Conservation (phyloP, 2,888 invertebrate genomes). For the Baccha elongata region DNA sequence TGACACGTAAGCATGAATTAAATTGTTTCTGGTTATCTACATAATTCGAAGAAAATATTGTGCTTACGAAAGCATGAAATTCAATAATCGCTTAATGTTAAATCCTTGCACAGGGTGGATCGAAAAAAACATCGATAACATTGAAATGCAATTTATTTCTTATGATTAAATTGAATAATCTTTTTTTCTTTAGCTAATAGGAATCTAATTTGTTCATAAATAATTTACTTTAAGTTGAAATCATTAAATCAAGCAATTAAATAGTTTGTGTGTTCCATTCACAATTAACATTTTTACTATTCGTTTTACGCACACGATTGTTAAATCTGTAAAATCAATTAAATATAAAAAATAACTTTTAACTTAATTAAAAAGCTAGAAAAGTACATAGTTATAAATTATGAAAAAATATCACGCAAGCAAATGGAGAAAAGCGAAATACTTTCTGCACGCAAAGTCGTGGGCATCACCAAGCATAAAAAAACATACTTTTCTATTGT, state of each 20-base stretch:
- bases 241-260: not conserved
- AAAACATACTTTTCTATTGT: not conserved
- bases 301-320: not conserved
- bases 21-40: not conserved
- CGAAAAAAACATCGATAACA: too few species aligned
- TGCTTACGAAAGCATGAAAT: constrained; percentile 11
- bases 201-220: not conserved
- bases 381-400: not conserved
- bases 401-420: constrained; percentile 13
- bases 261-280: not conserved
- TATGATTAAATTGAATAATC: too few species aligned
- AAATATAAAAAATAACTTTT: constrained; percentile 14
- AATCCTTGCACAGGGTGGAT: constrained; percentile 4
- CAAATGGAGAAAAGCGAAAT: not conserved
- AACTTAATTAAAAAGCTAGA: constrained; percentile 15
- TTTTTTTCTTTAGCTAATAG: not conserved
- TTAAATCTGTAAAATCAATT: not conserved
- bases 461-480: not conserved
- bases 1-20: not conserved
- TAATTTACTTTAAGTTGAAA: too few species aligned
- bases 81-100: not conserved
- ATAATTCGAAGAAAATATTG: not conserved
- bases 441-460: constrained; percentile 4
- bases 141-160: not conserved
- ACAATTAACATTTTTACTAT: not conserved